Percentiles rank a stretch among this genome's conserved stretches.
phyloP scores from a whole-genome alignment of 2,888 invertebrate species.

The Hypercompe scribonia region DNA sequence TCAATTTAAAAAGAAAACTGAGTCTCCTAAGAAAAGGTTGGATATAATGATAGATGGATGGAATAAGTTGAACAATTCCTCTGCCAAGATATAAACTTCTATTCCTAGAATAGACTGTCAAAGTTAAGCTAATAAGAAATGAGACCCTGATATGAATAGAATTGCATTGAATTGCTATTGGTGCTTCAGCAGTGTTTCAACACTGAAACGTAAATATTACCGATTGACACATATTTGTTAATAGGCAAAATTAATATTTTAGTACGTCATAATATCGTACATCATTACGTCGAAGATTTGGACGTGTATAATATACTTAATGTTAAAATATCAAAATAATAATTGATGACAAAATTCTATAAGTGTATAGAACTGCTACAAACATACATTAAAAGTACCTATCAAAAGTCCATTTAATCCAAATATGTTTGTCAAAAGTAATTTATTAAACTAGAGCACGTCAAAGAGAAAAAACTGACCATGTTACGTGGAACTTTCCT shows the following conservation, averaged over 20 bases:
- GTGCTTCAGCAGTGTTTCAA: no score
- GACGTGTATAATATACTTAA: neutral
- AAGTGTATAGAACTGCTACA: neutral
- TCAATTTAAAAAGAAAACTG: no score
- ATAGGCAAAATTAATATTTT: no score
- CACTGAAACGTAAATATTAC: no score
- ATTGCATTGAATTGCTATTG: neutral
- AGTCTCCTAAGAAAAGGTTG: no score
- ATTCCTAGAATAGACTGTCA: neutral
- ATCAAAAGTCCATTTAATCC: neutral
- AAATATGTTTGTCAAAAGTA: neutral
- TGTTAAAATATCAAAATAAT: neutral
- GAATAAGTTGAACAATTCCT: no score
- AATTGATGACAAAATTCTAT: neutral
- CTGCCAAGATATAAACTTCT: neutral
- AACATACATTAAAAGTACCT: neutral
- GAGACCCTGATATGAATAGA: neutral
- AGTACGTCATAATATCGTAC: no score
- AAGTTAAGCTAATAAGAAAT: neutral
- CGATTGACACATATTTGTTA: no score
- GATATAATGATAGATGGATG: no score
- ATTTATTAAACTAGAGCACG: neutral
- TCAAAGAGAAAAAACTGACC: neutral
- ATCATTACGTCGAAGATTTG: neutral
- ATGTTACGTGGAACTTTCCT: no score